Evolutionary conservation across 2,797 vertebrate genomes (phyloP).

Genomic region (Lagodon rhomboides): DNA sequence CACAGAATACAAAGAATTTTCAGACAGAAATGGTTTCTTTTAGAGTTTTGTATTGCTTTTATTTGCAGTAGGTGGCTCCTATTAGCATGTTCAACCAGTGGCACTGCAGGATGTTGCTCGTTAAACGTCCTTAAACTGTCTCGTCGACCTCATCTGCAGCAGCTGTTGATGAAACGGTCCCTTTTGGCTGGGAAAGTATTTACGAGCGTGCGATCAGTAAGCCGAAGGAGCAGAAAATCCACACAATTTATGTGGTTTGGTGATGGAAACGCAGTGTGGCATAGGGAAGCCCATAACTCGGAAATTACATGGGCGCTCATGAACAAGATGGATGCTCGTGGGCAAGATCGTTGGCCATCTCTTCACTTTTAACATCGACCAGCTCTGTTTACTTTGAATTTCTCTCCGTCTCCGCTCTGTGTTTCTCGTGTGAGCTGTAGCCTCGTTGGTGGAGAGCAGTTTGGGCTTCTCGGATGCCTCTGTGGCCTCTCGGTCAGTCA

Average conservation of each 20-base stretch:
- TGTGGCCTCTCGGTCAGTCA: conserved; percentile 62
- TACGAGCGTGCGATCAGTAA: conserved; percentile 59
- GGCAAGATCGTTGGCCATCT: conserved; percentile 26
- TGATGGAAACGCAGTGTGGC: conserved; percentile 66
- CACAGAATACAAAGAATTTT: background rate
- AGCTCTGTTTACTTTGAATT: background rate
- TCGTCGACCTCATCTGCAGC: conserved; percentile 36
- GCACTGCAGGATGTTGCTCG: conserved; percentile 41
- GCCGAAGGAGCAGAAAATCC: conserved; percentile 20
- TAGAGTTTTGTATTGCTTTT: background rate
- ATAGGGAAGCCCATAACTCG: conserved; percentile 50
- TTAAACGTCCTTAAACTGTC: conserved; percentile 38
- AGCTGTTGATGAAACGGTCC: conserved; percentile 49
- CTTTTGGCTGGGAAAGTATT: conserved; percentile 46
- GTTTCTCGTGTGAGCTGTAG: conserved; percentile 26
- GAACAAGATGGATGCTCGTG: conserved; percentile 35
- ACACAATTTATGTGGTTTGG: conserved; percentile 52
- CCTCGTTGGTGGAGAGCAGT: conserved; percentile 36
- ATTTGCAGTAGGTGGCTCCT: background rate
- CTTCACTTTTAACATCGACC: conserved; percentile 11
- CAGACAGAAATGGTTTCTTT: background rate
- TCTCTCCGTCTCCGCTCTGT: conserved; percentile 17
- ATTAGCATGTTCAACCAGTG: conserved; percentile 19
- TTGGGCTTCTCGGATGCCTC: conserved; percentile 41
- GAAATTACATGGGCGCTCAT: conserved; percentile 51